A percentile compares a stretch with the other conserved stretches of the same genome.
These are phyloP conservation scores for Drosophila melanosoma DNA, from an alignment of 2,888 invertebrate species.

Conservation along the genomic window DNA sequence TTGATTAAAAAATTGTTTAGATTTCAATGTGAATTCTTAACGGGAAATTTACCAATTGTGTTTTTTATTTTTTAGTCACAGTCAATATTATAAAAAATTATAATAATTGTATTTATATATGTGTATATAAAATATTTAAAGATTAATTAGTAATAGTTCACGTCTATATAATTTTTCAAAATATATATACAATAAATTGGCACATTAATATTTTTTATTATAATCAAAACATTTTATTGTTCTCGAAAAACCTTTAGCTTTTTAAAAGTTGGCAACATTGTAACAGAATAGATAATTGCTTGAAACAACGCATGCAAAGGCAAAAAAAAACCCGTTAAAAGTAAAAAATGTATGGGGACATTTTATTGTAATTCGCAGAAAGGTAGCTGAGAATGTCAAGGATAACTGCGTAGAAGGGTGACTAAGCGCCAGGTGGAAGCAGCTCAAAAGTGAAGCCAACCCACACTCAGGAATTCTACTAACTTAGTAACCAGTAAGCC, in stretches of 20 bases:
- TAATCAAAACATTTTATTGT: neutral
- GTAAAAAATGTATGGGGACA: conserved; percentile 40
- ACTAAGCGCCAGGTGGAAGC: conserved; percentile 63
- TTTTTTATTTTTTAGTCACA: neutral
- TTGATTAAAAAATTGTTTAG: neutral
- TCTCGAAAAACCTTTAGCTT: too few species aligned
- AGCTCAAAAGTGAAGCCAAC: conserved; percentile 22
- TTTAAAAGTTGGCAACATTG: neutral
- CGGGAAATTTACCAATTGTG: neutral
- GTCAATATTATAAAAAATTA: neutral
- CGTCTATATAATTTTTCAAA: neutral
- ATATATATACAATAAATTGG: neutral
- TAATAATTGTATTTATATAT: neutral
- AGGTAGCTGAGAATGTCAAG: conserved; percentile 54
- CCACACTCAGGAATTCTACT: conserved; percentile 7
- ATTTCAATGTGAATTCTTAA: neutral
- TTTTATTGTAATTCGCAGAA: conserved; percentile 49
- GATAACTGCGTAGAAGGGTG: conserved; percentile 59
- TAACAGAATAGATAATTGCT: conserved; percentile 39
- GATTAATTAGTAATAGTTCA: neutral
- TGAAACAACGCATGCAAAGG: conserved; percentile 18
- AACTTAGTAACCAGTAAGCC: conserved; percentile 43
- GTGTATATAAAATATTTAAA: neutral
- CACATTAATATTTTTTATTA: neutral
- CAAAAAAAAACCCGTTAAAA: conserved; percentile 54